Evolutionary conservation across 2,113 vertebrate genomes (phyloP), one percentile per base, ranked within the genome.

Genomic region (Notothenia coriiceps): DNA sequence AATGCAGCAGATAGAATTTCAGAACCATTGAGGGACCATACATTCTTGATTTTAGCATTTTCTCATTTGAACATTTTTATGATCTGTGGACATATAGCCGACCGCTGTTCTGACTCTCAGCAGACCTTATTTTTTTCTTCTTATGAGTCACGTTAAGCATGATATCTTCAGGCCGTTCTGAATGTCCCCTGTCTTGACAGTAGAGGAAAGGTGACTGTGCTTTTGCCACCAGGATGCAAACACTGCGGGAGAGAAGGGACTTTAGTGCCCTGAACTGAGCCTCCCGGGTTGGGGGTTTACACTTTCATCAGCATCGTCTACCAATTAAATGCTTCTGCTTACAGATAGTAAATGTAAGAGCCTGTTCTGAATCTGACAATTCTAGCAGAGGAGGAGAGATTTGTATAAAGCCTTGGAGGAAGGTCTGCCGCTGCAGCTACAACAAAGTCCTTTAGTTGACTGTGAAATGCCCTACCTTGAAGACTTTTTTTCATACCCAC

Each of bases 141-240:
- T 79, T 66, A 35, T 68, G 71, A 86, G 75, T 88, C 85, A 81
- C 14, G 25, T 9, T 13, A 55, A 29, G 70, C 65, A 35, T 62
- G 72, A 74, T 63, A 74, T 81, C 80, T 70, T 54, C 35, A 44
- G 79, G 80, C 86, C 64, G 47, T 64, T 81, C 74, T 74, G 70
- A 63, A 67, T 74, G 86, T 64, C 51, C 61, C 62, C 74, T 57
- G 77, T 82, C 62, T 83, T 72, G 74, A 88, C 77, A 83, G 74
- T 79, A 68, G 72, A 79, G 77, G 54, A 84, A 77, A 89, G 70
- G 71, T 80, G 88, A 88, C 70, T 70, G 29, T 77, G 74, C 44
- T 86, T 76, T 85, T 68, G 67, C 70, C 13, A 69, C 76, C 64
- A 80, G 51, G 80, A 75, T 63, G 44, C 10, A 59, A 25, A 71